Base-by-base conservation (phyloP, 2,888 invertebrate species). In the Oeneis ivallda region DNA sequence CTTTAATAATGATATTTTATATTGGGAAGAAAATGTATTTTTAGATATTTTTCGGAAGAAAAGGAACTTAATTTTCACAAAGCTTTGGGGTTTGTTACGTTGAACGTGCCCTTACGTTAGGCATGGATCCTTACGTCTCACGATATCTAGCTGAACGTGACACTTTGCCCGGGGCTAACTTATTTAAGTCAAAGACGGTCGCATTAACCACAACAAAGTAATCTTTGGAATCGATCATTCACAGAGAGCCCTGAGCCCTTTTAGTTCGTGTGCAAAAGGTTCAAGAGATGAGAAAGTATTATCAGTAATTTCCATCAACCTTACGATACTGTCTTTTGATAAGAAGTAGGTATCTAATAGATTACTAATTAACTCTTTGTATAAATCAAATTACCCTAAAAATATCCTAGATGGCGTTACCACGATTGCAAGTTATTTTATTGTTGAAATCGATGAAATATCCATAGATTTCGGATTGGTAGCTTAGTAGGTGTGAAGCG, bases 181-280 rank as follows among this genome's bases (percentile, higher is more conserved):
- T 76, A 83, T 80, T 89, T 89, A 88, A 77, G 79, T 75, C 75
- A 77, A 81, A 82, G 82, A 79, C 77, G 78, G 74, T 75, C 75
- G 74, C 77, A 76, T 80, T 76, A 79, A 75, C 75, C 72, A 66
- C 74, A 76, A 81, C 87, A 89, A 89, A 87, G 87, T 85, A 82
- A 89, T 89, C 89, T 84, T 74, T 63, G 66, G 57, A 87, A 89
- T 89, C 85, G 83, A 89, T 89, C 89, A 89, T 89, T 82, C 83
- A 82, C 84, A 86, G 84, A 85, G 64, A 47, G 63, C 67, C 50
- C 37, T 49, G 59, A 57, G 26, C 64, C 39, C 49, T 62, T 66
- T 56, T 19, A 58, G 47, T 26, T 52, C 61, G 50, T 45, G 62
- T 52, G 47, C 9, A 13, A n/a, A 45, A 47, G 47, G 41, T 49